Base-by-base conservation (phyloP, 2,113 vertebrate species). In the Rostratula benghalensis region DNA sequence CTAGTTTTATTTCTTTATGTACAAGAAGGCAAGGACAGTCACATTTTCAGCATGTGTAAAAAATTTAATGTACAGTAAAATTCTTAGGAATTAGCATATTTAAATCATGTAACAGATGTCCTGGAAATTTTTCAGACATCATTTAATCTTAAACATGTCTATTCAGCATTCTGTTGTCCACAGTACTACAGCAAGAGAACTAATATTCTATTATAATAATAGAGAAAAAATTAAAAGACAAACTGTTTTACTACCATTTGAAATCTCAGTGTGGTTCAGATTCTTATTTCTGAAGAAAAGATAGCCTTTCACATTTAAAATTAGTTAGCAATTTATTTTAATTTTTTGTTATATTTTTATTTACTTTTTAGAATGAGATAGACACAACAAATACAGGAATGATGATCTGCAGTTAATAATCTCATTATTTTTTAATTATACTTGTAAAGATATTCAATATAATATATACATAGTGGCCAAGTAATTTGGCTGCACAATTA, bases 21-120 rank as follows among this genome's bases (percentile, higher is more conserved):
- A 5, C 65, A 78, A 73, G 35, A 51, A 89, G 24, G 25, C 60
- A 86, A 77, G 50, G 64, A 81, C 43, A 78, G 22, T 28, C 73
- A 61, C 27, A 59, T 89, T 87, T 85, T 70, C 15, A 77, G 80
- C 23, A 7, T 69, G 20, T 80, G 84, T 53, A 76, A 91, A 91
- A 92, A 65, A 65, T 30, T 57, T 30, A 82, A 46, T 51, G 5
- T 54, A 61, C 14, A 13, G 22, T 53, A 11, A 68, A 87, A 89
- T 3, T 83, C 28, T 28, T 30, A 50, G 65, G 67, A 93, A 79
- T 87, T 77, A 73, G 13, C 56, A 70, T 67, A 79, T 27, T 14
- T 78, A 79, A 89, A 87, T 71, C 45, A 78, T 31, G 11, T 39
- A 89, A 60, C 77, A 96, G 90, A 60, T 92, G 93, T 95, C 74